Base-by-base conservation (phyloP, 2,888 invertebrate genomes). In the Apamea crenata region DNA sequence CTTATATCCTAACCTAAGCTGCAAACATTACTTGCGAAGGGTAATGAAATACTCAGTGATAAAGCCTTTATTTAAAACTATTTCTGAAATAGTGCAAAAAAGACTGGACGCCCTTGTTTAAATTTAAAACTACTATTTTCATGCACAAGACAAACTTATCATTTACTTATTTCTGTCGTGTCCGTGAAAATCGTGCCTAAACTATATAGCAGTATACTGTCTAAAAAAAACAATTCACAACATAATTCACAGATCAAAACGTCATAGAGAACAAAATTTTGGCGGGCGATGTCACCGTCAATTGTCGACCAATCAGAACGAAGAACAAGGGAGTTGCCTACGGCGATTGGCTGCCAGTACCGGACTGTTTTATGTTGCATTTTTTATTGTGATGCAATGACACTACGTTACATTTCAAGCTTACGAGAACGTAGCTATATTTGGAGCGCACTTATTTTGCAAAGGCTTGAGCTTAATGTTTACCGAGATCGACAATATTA, bases 41-140 rank as follows among this genome's bases (percentile, higher is more conserved):
- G 81, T 80, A 85, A 82, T 63, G 82, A 89, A 89, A 88, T 88
- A 88, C 88, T 90, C 85, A 85, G 91, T 93, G 92, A 92, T 90
- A 83, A 89, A 90, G 92, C 83, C 96, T 95, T 96, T 94, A 95
- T 93, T 78, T 88, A 86, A 82, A 92, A 95, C 96, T 96, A 96
- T 96, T 96, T 96, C 89, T 93, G 82, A 95, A 96, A 96, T 96
- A 96, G 96, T 94, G 92, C 90, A 93, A 94, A 94, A 96, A 96
- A 96, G 94, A 93, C 90, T 91, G 88, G 89, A 90, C 92, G 93
- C 93, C 93, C 92, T 74, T 75, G 78, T 71, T 18, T 14, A 65
- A 74, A 66, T 69, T 79, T 68, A 77, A 76, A 78, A 81, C 56
- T 77, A 84, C 70, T 16, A 74, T 65, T 53, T 77, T 65, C 77